Conservation (phyloP, 1,140 invertebrate genomes). For the Venustaconcha ellipsiformis region DNA sequence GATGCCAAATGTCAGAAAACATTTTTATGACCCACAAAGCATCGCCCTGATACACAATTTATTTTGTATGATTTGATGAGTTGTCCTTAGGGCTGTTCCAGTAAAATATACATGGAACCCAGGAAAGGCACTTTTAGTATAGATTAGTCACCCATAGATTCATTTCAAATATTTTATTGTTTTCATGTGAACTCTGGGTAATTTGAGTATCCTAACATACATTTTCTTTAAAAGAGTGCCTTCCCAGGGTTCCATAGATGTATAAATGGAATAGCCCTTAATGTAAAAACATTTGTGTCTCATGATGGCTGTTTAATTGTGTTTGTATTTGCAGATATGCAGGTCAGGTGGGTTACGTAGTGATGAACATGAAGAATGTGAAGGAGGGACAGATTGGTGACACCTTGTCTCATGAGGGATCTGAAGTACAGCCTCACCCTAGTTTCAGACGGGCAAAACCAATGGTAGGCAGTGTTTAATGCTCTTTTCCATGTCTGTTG, state of each 20-base stretch:
- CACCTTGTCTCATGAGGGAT: conserved; percentile 76
- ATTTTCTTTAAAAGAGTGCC: no score
- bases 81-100: no score
- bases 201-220: no score
- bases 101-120: no score
- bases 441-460: conserved; percentile 82
- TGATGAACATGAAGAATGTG: conserved; percentile 84
- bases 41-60: no score
- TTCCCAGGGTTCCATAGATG: not conserved
- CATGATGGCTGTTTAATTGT: not conserved
- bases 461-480: conserved; percentile 74
- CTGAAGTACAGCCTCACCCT: conserved; percentile 74
- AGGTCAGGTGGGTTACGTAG: conserved; percentile 86
- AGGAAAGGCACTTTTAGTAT: no score
- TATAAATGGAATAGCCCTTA: not conserved
- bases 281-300: not conserved
- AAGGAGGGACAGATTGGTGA: conserved; percentile 88
- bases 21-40: no score
- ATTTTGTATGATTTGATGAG: no score
- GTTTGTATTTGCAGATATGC: conserved; percentile 73
- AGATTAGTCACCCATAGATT: no score
- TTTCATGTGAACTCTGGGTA: no score
- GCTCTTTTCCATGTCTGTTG: not conserved
- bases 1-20: no score
- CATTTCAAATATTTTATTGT: no score